phyloP scores from a whole-genome alignment of 2,113 vertebrate species.

The Mormyrus iriodes region DNA sequence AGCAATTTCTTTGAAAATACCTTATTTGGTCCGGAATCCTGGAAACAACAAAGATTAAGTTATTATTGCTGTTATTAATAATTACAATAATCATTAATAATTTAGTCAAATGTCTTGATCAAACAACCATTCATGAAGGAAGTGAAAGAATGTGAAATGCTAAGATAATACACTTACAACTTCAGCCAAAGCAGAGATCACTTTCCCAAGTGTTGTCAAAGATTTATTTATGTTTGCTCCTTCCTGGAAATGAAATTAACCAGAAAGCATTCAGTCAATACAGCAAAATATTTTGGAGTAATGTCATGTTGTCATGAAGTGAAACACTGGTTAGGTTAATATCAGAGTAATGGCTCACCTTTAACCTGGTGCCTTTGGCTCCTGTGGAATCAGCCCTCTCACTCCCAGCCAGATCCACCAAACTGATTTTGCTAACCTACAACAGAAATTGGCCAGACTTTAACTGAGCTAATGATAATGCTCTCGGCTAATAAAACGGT shows the following conservation, averaged over 20 bases:
- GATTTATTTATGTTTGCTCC: slow-evolving; percentile 99
- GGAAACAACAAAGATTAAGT: slow-evolving; percentile 29
- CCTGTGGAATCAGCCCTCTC: slow-evolving; percentile 92
- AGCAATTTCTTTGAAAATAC: slow-evolving; percentile 48
- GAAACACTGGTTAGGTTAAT: not conserved
- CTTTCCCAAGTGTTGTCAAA: slow-evolving; percentile 90
- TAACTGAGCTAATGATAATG: not conserved
- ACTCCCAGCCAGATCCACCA: slow-evolving; percentile 92
- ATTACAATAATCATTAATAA: not conserved
- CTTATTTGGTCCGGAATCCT: slow-evolving; percentile 94
- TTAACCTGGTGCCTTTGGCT: slow-evolving; percentile 91
- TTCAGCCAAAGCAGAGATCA: slow-evolving; percentile 93
- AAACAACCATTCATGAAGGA: not conserved
- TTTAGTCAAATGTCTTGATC: not conserved
- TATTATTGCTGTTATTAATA: slow-evolving; percentile 8
- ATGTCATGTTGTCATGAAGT: not conserved
- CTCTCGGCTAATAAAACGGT: not conserved
- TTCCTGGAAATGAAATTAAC: slow-evolving; percentile 62
- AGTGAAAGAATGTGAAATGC: not conserved
- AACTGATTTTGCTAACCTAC: slow-evolving; percentile 95
- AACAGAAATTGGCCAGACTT: not conserved
- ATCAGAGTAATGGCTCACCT: slow-evolving; percentile 61
- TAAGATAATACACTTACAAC: slow-evolving; percentile 60
- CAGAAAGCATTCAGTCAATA: not conserved
- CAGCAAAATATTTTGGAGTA: not conserved